phyloP scores from a whole-genome alignment of 2,113 vertebrate genomes.

The Paratilapia polleni region DNA sequence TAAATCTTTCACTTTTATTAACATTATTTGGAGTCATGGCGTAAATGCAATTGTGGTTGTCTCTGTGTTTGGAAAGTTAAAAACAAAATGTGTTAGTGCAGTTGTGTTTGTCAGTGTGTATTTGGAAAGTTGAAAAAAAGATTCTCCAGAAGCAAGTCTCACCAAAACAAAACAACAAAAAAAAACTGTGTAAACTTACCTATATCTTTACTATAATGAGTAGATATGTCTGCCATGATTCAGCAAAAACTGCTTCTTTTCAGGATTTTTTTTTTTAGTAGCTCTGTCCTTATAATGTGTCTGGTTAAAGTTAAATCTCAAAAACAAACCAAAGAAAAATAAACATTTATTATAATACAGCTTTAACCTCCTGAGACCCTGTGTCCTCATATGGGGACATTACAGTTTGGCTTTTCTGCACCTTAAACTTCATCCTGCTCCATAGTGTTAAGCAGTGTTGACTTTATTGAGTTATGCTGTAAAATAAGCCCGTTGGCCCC shows the following conservation, averaged over 20 bases:
- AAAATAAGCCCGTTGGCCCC: too few species aligned
- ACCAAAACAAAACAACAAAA: too few species aligned
- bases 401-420: too few species aligned
- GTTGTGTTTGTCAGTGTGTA: neutral
- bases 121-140: neutral
- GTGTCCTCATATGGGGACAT: too few species aligned
- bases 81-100: neutral
- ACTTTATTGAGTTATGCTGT: too few species aligned
- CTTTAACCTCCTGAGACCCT: too few species aligned
- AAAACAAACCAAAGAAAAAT: neutral
- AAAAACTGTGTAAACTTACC: neutral
- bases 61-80: neutral
- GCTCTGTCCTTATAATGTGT: neutral
- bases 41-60: neutral
- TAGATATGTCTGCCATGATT: neutral
- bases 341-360: neutral
- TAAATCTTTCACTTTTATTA: neutral
- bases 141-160: rapidly evolving
- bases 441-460: too few species aligned
- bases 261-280: rapidly evolving
- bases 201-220: neutral
- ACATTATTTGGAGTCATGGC: neutral
- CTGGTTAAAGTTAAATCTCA: neutral
- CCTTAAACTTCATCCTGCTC: too few species aligned
- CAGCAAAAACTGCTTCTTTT: neutral